phyloP scores from a whole-genome alignment of 2,888 invertebrate genomes.

The Lasioglossum villosulum region DNA sequence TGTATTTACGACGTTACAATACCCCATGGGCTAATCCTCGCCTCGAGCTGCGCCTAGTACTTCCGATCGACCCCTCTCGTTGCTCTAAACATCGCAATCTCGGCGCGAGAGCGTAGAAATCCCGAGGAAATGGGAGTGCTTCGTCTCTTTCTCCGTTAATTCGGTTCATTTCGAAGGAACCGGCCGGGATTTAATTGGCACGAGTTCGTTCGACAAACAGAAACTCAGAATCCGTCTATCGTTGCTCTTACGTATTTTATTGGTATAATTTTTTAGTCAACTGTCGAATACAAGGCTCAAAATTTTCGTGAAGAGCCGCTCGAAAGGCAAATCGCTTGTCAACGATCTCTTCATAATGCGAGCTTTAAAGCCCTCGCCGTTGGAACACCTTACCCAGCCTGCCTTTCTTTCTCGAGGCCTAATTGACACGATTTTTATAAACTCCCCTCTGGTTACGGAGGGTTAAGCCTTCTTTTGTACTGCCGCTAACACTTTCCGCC shows the following conservation, averaged over 20 bases:
- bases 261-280: background rate
- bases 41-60: constrained; percentile 71
- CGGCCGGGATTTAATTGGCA: background rate
- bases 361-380: constrained; percentile 64
- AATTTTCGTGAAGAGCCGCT: constrained; percentile 46
- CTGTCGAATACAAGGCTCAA: background rate
- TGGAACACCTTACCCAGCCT: constrained; percentile 62
- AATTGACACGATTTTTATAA: constrained; percentile 82
- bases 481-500: constrained; percentile 72
- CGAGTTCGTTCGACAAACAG: background rate
- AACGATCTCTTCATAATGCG: constrained; percentile 68
- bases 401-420: constrained; percentile 74
- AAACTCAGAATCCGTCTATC: background rate
- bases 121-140: constrained; percentile 32
- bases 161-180: background rate
- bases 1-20: constrained; percentile 84
- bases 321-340: constrained; percentile 62
- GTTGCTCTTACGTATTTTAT: background rate
- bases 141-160: constrained; percentile 43
- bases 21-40: constrained; percentile 83
- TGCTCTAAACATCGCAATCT: constrained; percentile 58
- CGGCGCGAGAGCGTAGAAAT: constrained; percentile 55
- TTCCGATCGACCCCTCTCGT: constrained; percentile 64
- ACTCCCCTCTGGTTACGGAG: constrained; percentile 73
- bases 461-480: constrained; percentile 76